These are phyloP conservation scores for Elmis aenea DNA, from an alignment of 2,888 invertebrate species.

Conservation along the genomic window DNA sequence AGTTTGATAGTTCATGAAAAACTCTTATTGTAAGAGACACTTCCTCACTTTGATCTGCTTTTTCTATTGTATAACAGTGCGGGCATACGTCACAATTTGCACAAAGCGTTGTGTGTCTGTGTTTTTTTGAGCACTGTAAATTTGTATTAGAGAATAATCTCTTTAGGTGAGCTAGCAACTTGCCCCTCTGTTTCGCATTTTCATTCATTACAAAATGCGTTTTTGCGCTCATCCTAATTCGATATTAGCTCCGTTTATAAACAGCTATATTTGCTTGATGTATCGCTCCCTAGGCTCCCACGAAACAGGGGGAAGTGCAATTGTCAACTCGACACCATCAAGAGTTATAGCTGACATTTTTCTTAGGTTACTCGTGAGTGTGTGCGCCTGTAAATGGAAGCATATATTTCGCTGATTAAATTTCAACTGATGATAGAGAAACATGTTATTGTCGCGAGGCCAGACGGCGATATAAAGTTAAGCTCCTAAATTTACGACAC, in stretches of 20 bases:
- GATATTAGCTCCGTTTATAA: conserved; percentile 35
- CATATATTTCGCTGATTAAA: conserved; percentile 41
- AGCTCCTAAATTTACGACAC: conserved; percentile 8
- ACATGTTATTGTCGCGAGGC: conserved; percentile 10
- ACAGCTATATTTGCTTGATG: conserved; percentile 38
- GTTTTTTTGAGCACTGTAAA: no score
- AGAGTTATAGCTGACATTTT: conserved; percentile 44
- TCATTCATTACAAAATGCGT: conserved; percentile 26
- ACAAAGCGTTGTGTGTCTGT: no score
- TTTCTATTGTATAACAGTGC: no score
- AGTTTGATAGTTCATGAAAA: no score
- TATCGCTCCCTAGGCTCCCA: conserved; percentile 39
- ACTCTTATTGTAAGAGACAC: no score
- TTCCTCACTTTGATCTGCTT: no score
- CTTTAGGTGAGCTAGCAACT: background rate
- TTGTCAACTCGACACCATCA: conserved; percentile 46
- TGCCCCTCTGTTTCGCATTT: conserved; percentile 11
- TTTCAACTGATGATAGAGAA: conserved; percentile 29
- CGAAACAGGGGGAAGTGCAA: conserved; percentile 37
- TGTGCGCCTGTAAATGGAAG: conserved; percentile 31
- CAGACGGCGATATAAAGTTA: no score
- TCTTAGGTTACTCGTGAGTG: conserved; percentile 40
- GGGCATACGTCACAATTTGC: no score
- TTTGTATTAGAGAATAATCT: no score
- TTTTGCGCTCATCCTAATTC: conserved; percentile 31